Evolutionary conservation across 2,113 vertebrate genomes (phyloP).

Genomic region (Enhydra lutris): DNA sequence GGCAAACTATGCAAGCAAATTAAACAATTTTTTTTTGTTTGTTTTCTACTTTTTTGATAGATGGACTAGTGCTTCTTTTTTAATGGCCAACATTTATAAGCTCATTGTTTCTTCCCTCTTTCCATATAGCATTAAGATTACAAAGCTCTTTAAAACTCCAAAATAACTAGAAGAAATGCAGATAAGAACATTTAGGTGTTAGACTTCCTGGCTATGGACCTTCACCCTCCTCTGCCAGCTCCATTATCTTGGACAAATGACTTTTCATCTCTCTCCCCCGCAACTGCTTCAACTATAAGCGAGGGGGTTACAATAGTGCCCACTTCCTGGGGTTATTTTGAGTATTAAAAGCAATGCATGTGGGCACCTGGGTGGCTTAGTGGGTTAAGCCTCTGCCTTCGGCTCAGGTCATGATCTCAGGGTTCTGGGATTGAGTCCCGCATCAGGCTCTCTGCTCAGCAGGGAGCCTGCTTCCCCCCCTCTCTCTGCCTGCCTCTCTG

Average conservation of each 20-base stretch:
- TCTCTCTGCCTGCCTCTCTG: too few relatives aligned
- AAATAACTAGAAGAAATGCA: not conserved
- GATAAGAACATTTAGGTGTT: not conserved
- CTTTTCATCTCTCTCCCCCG: not conserved
- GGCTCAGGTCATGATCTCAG: too few relatives aligned
- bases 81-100: not conserved
- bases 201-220: not conserved
- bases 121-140: not conserved
- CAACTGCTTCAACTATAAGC: not conserved
- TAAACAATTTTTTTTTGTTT: not conserved
- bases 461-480: too few relatives aligned
- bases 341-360: not conserved
- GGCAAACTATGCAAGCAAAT: not conserved
- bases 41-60: not conserved
- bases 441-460: too few relatives aligned
- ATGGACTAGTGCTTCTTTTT: not conserved
- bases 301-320: not conserved
- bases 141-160: not conserved
- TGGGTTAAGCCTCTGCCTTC: too few relatives aligned
- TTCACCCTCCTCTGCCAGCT: not conserved
- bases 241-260: not conserved
- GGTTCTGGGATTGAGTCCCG: too few relatives aligned
- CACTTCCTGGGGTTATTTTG: not conserved
- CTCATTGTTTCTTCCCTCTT: not conserved
- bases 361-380: not conserved